phyloP scores from a whole-genome alignment of 2,113 vertebrate genomes.

The Aplodontia rufa region DNA sequence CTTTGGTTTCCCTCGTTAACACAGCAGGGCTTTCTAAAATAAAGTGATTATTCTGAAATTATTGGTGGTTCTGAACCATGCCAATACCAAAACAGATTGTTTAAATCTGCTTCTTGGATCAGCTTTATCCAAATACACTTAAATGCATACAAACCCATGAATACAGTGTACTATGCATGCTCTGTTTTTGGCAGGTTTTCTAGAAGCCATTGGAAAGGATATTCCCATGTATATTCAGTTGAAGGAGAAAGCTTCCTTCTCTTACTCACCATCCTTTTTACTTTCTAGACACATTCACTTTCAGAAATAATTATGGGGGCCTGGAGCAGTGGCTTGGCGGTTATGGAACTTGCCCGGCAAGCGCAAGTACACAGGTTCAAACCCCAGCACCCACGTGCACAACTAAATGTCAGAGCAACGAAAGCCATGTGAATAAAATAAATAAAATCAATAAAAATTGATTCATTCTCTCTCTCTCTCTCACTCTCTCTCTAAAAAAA shows the following conservation, averaged over 20 bases:
- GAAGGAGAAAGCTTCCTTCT: background rate
- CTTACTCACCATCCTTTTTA: background rate
- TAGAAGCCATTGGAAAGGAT: background rate
- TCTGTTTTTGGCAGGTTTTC: background rate
- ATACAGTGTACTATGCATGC: background rate
- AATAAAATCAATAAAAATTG: no score
- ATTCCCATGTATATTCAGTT: background rate
- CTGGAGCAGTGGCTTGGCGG: no score
- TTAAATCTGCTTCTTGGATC: constrained; percentile 1
- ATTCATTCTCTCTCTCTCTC: no score
- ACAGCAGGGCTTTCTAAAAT: background rate
- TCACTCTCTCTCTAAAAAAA: no score
- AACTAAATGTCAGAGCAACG: no score
- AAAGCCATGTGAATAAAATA: no score
- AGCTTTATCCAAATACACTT: background rate
- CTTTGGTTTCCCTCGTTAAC: background rate
- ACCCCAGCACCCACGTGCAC: no score
- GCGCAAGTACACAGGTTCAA: no score
- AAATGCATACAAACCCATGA: background rate
- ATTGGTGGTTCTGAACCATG: background rate
- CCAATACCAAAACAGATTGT: constrained; percentile 17
- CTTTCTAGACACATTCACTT: constrained; percentile 22
- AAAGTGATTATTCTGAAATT: constrained; percentile 9
- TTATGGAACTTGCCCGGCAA: no score
- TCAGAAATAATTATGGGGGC: background rate